phyloP scores from a whole-genome alignment of 2,797 vertebrate species.

The Poecilia wingei region DNA sequence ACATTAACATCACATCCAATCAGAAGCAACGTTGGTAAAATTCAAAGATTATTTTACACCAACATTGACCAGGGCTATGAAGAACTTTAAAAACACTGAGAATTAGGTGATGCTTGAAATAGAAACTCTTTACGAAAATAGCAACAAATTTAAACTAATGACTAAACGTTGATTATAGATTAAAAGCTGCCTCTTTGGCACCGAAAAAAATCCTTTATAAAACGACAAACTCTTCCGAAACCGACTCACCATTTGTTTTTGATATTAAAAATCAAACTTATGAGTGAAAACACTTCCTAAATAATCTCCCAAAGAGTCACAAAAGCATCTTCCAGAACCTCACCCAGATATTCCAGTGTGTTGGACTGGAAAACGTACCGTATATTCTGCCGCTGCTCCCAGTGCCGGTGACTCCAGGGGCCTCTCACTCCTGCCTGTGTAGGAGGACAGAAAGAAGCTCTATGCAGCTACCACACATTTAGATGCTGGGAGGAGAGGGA shows the following conservation, averaged over 20 bases:
- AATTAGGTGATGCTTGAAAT: not conserved
- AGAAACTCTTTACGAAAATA: not conserved
- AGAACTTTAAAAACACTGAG: not conserved
- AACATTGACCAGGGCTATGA: not conserved
- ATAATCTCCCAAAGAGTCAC: conserved; percentile 1
- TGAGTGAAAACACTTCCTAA: not conserved
- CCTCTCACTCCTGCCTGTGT: conserved; percentile 71
- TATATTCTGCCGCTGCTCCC: conserved; percentile 66
- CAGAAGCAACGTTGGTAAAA: not conserved
- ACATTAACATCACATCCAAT: not conserved
- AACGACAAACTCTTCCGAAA: not conserved
- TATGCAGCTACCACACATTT: conserved; percentile 78
- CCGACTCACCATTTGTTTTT: not conserved
- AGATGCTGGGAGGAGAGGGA: conserved; percentile 56
- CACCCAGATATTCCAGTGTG: conserved; percentile 48
- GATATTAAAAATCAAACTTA: not conserved
- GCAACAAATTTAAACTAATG: not conserved
- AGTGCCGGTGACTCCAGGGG: conserved; percentile 67
- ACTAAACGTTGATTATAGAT: not conserved
- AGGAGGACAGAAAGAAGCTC: conserved; percentile 82
- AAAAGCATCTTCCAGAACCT: conserved; percentile 33
- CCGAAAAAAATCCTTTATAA: not conserved
- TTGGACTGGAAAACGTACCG: conserved; percentile 63
- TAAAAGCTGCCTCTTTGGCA: not conserved
- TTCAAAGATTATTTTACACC: not conserved